Evolutionary conservation across 2,113 vertebrate species (phyloP).

Genomic region (Silurus meridionalis): DNA sequence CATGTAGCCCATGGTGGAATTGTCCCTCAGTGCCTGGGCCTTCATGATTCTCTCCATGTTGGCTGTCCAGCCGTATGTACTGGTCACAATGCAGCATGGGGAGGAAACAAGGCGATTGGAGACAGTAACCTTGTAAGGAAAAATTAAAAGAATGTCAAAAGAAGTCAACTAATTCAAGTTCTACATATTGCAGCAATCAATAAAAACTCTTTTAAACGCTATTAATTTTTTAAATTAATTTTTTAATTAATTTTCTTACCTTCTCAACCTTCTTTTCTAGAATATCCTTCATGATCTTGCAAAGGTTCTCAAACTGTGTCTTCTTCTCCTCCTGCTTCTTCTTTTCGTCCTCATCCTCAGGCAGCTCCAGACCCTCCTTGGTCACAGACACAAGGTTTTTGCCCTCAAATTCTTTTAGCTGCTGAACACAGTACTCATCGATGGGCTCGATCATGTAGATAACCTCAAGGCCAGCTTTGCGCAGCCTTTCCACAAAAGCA

Average conservation of each 20-base stretch:
- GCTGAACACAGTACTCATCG: slow-evolving; percentile 81
- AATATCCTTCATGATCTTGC: slow-evolving; percentile 83
- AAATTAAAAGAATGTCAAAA: neutral
- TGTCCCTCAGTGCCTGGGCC: slow-evolving; percentile 78
- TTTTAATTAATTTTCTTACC: slow-evolving; percentile 53
- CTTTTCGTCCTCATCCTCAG: slow-evolving; percentile 77
- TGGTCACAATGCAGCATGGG: slow-evolving; percentile 81
- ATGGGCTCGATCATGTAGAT: slow-evolving; percentile 84
- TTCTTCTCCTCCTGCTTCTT: slow-evolving; percentile 78
- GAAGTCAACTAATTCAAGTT: neutral
- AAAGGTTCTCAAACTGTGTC: slow-evolving; percentile 76
- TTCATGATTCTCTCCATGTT: slow-evolving; percentile 86
- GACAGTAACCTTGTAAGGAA: slow-evolving; percentile 66
- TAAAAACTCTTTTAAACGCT: neutral
- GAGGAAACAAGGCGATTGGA: slow-evolving; percentile 78
- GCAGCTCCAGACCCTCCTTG: slow-evolving; percentile 80
- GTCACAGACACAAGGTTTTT: slow-evolving; percentile 79
- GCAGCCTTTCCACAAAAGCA: slow-evolving; percentile 77
- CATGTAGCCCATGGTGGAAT: slow-evolving; percentile 83
- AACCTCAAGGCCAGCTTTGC: slow-evolving; percentile 77
- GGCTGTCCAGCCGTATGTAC: slow-evolving; percentile 81
- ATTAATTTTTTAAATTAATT: too few species aligned
- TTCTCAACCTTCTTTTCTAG: slow-evolving; percentile 82
- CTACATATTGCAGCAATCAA: too few species aligned
- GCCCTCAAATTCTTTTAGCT: slow-evolving; percentile 79